phyloP scores from a whole-genome alignment of 1,140 invertebrate species.

The Drosophila melanogaster region Release_6_plus_ISO1_MT NT_033777.3:20718001-20718500 shows the following conservation, averaged over 20 bases:
- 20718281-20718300: conserved; percentile 21
- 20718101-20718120: conserved; percentile 75
- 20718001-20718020: background rate
- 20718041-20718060: background rate
- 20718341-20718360: conserved; percentile 40
- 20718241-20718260: conserved; percentile 55
- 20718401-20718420: conserved; percentile 6
- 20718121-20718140: conserved; percentile 47
- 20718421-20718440: background rate
- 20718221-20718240: conserved; percentile 62
- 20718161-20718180: conserved; percentile 38
- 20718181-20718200: conserved; percentile 29
- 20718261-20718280: conserved; percentile 37
- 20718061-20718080: conserved; percentile 7
- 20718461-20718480: conserved; percentile 16
- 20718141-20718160: conserved; percentile 25
- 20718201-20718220: conserved; percentile 25
- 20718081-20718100: conserved; percentile 76
- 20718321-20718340: conserved; percentile 16
- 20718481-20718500: conserved; percentile 71
- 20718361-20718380: conserved; percentile 43
- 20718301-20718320: conserved; percentile 35
- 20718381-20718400: conserved; percentile 34
- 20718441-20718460: conserved; percentile 9
- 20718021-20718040: too few relatives aligned